Evolutionary conservation across 2,797 vertebrate genomes (phyloP).

Genomic region (Leptoclinus maculatus): DNA sequence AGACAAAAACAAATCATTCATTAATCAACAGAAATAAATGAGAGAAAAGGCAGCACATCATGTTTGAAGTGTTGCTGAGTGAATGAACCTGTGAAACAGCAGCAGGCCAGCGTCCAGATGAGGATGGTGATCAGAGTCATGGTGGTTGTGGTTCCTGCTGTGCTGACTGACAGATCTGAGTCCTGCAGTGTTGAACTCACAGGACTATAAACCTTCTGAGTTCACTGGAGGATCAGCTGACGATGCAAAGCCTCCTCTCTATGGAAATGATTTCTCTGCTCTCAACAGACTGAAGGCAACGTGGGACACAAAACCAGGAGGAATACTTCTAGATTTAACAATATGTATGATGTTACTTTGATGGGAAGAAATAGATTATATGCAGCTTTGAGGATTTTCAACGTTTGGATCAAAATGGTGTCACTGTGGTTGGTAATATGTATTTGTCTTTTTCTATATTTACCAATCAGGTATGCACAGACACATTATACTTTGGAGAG

Average conservation of each 20-base stretch:
- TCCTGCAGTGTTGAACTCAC: slow-evolving; percentile 46
- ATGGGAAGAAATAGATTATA: neutral
- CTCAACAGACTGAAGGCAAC: slow-evolving; percentile 13
- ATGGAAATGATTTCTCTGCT: slow-evolving; percentile 35
- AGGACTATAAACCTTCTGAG: slow-evolving; percentile 30
- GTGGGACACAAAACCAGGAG: slow-evolving; percentile 3
- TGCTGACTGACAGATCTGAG: slow-evolving; percentile 52
- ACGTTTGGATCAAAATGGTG: too few relatives aligned
- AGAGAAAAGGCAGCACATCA: neutral
- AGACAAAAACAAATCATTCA: neutral
- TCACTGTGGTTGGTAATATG: neutral
- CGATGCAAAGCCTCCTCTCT: slow-evolving; percentile 60
- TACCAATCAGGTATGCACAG: too few relatives aligned
- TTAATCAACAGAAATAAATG: neutral
- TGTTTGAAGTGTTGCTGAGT: neutral
- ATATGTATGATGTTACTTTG: neutral
- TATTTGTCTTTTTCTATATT: neutral
- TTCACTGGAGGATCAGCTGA: slow-evolving; percentile 51
- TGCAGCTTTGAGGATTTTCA: too few relatives aligned
- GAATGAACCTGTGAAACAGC: neutral
- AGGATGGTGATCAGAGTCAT: neutral
- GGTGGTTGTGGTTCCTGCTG: slow-evolving; percentile 28
- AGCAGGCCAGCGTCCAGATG: neutral
- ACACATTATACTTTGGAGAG: too few relatives aligned
- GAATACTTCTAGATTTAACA: slow-evolving; percentile 15